These are phyloP conservation scores for Drosophila neonasuta DNA, from an alignment of 2,888 invertebrate genomes.

Conservation along the genomic window DNA sequence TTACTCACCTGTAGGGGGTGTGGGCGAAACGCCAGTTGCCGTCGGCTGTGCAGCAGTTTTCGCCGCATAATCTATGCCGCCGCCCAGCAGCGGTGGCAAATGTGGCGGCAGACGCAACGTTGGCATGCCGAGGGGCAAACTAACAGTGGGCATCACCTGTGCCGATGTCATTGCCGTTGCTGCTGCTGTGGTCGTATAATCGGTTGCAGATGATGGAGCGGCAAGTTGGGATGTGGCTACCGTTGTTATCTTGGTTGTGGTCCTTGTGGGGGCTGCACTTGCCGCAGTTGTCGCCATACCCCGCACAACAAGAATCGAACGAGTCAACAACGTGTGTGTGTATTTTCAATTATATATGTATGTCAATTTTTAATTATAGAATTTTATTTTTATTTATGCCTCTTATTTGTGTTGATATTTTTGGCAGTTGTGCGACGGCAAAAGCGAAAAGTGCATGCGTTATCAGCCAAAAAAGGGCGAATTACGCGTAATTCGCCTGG, in stretches of 20 bases:
- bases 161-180: slow-evolving; percentile 77
- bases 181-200: slow-evolving; percentile 66
- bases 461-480: slow-evolving; percentile 6
- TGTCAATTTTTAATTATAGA: not conserved
- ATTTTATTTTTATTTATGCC: not conserved
- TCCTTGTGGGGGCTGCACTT: slow-evolving; percentile 77
- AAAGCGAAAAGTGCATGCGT: not conserved
- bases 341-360: not conserved
- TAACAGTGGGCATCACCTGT: slow-evolving; percentile 84
- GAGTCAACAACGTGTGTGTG: not conserved
- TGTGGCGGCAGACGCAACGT: slow-evolving; percentile 62
- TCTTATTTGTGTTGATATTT: not conserved
- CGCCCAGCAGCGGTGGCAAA: slow-evolving; percentile 49
- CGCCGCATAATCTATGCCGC: slow-evolving; percentile 36
- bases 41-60: slow-evolving; percentile 56
- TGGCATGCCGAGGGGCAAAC: slow-evolving; percentile 59
- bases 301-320: slow-evolving; percentile 20
- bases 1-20: slow-evolving; percentile 21
- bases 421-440: slow-evolving; percentile 12
- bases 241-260: slow-evolving; percentile 69
- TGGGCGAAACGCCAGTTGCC: slow-evolving; percentile 59
- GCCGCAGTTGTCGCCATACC: slow-evolving; percentile 70
- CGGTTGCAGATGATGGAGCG: not conserved
- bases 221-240: slow-evolving; percentile 7
- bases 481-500: slow-evolving; percentile 13